These are phyloP conservation scores for Rhynchomys soricoides DNA, from an alignment of 2,113 vertebrate genomes.

Conservation along the genomic window DNA sequence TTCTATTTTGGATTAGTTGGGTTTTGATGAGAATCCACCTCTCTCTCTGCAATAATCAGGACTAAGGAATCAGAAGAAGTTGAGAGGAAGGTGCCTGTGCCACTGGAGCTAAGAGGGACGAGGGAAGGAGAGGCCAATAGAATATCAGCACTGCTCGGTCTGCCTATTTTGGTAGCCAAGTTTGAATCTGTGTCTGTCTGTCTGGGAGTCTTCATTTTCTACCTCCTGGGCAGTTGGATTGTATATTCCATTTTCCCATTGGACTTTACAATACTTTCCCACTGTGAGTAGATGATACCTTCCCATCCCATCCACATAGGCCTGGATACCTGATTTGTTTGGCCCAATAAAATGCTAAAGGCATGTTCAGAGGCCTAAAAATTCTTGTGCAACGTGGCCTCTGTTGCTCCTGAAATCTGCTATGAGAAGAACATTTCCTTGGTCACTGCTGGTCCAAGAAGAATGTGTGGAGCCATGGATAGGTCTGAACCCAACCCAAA, in stretches of 20 bases:
- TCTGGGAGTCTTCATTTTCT: background rate
- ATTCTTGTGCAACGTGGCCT: background rate
- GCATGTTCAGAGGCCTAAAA: background rate
- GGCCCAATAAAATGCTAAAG: background rate
- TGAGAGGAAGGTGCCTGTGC: background rate
- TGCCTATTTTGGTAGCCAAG: background rate
- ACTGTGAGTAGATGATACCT: background rate
- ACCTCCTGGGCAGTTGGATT: background rate
- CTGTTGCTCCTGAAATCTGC: background rate
- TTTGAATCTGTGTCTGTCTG: background rate
- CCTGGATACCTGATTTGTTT: background rate
- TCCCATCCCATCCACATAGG: background rate
- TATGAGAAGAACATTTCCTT: background rate
- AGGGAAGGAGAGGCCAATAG: background rate
- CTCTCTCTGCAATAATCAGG: background rate
- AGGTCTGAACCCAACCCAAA: background rate
- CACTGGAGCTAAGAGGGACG: background rate
- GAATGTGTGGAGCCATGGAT: background rate
- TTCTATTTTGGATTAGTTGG: background rate
- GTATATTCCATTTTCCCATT: background rate
- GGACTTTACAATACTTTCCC: background rate
- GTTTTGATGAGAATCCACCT: background rate
- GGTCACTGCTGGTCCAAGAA: slow-evolving; percentile 4
- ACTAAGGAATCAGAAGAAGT: background rate
- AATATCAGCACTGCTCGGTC: background rate